Conservation (phyloP, 2,113 vertebrate genomes). For the Alexandromys fortis region DNA sequence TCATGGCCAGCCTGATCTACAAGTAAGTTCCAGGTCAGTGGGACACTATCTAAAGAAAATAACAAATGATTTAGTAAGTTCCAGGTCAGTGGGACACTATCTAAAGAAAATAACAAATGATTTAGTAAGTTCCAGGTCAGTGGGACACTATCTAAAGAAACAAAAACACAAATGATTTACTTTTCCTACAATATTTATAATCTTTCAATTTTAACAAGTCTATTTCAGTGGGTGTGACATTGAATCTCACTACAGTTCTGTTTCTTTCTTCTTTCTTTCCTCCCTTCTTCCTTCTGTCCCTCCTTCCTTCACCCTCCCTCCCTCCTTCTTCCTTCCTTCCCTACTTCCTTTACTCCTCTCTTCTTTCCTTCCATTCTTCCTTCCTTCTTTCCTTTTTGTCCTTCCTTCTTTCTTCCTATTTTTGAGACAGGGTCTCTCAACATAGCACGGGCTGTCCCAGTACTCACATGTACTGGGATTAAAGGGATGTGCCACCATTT, state of each 20-base stretch:
- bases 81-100: too few species aligned
- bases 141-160: neutral
- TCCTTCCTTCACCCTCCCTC: too few species aligned
- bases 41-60: neutral
- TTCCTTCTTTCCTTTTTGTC: neutral
- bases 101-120: neutral
- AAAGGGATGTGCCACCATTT: neutral
- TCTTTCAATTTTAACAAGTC: neutral
- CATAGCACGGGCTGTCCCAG: neutral
- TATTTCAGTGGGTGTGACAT: neutral
- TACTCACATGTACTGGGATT: neutral
- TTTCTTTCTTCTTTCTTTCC: neutral
- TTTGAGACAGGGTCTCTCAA: neutral
- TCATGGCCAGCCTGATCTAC: neutral
- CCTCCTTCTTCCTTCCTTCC: fast-evolving
- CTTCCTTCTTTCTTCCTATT: neutral
- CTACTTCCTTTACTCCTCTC: neutral
- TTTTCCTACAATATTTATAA: neutral
- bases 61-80: neutral
- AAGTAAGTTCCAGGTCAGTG: neutral
- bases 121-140: neutral
- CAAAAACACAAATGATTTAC: neutral
- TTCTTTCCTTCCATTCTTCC: neutral
- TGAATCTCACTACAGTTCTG: neutral
- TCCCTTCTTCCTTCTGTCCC: neutral